Evolutionary conservation across 2,888 invertebrate genomes (phyloP).

Genomic region (Norana najaformis): DNA sequence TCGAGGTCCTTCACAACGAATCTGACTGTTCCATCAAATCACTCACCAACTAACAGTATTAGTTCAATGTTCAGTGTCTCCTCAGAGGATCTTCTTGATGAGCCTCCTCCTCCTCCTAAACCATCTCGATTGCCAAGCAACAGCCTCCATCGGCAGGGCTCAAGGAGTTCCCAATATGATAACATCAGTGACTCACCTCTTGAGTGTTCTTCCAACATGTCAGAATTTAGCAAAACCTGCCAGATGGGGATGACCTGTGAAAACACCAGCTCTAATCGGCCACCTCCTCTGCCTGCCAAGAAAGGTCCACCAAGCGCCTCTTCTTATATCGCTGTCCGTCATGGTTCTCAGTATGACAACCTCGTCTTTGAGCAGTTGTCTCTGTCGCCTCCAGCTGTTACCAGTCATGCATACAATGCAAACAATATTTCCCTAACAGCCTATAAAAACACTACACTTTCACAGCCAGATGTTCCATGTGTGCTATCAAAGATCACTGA

Average conservation of each 20-base stretch:
- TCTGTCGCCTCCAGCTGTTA: background rate
- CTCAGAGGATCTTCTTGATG: constrained; percentile 51
- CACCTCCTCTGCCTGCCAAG: constrained; percentile 34
- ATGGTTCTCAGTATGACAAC: background rate
- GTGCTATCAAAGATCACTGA: background rate
- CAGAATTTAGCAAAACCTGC: background rate
- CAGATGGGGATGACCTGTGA: background rate
- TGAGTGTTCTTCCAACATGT: background rate
- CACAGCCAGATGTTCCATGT: background rate
- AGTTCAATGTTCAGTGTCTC: constrained; percentile 87
- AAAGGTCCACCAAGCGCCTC: constrained; percentile 23
- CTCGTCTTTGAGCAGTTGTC: background rate
- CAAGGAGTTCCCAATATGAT: constrained; percentile 37
- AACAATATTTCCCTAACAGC: background rate
- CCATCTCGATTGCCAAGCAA: constrained; percentile 27
- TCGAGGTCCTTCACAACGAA: background rate
- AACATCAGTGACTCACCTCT: constrained; percentile 21
- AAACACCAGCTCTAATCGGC: constrained; percentile 3
- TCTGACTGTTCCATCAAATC: background rate
- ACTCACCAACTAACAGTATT: constrained; percentile 74
- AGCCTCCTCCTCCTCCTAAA: constrained; percentile 25
- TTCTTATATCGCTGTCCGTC: background rate
- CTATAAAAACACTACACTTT: background rate
- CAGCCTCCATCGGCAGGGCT: background rate
- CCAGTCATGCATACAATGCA: background rate